These are phyloP conservation scores for Halichondria panicea DNA, from an alignment of 37 sponge, comb jelly and placozoan genomes.

Conservation along the genomic window DNA sequence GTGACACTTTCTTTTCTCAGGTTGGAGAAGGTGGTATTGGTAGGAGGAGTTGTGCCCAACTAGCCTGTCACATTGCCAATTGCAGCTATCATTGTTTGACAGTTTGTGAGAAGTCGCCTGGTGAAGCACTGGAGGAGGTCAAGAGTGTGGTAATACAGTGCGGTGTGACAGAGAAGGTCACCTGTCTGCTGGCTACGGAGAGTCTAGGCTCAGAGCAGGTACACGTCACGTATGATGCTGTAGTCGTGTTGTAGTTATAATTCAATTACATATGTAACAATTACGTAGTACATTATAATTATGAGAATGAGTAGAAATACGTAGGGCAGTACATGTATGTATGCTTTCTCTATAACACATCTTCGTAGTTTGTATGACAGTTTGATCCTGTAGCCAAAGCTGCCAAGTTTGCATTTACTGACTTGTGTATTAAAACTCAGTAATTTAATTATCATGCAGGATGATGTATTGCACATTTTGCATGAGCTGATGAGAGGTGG, in stretches of 20 bases:
- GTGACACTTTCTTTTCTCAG: slow-evolving; percentile 10
- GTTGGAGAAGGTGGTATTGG: slow-evolving; percentile 65
- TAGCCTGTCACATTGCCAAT: slow-evolving; percentile 45
- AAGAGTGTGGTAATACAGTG: slow-evolving; percentile 42
- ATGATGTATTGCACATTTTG: slow-evolving; percentile 25
- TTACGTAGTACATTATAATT: too few species aligned
- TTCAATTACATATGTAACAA: too few species aligned
- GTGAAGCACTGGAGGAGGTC: slow-evolving; percentile 37
- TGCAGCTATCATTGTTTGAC: slow-evolving; percentile 42
- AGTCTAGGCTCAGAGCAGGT: background rate
- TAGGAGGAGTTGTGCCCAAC: slow-evolving; percentile 27
- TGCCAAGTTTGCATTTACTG: too few species aligned
- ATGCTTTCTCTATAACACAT: too few species aligned
- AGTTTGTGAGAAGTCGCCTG: slow-evolving; percentile 1
- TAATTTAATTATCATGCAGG: slow-evolving; percentile 23
- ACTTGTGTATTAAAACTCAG: too few species aligned
- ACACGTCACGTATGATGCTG: too few species aligned
- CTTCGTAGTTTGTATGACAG: too few species aligned
- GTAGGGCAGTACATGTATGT: too few species aligned
- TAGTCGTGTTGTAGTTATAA: too few species aligned
- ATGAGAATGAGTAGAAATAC: too few species aligned
- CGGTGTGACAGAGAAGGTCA: slow-evolving; percentile 15
- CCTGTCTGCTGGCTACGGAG: slow-evolving; percentile 30
- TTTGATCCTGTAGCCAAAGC: too few species aligned
- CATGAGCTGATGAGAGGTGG: slow-evolving; percentile 46